Conservation (phyloP, 2,888 invertebrate genomes). For the Anorthoa munda region DNA sequence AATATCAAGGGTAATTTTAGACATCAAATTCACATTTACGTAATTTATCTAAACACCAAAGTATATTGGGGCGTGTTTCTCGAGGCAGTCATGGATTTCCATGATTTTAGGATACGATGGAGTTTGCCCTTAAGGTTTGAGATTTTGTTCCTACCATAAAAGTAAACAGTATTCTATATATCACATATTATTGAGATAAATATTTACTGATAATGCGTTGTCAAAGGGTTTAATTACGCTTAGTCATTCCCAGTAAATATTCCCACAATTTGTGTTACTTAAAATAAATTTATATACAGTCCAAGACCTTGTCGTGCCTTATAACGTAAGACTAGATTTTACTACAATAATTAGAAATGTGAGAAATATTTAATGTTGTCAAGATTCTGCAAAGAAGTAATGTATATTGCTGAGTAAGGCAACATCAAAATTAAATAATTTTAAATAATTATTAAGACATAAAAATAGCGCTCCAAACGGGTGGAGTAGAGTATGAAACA, state of each 20-base stretch:
- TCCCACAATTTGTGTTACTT: constrained; percentile 82
- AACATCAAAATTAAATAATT: constrained; percentile 75
- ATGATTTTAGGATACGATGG: constrained; percentile 73
- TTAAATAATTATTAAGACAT: constrained; percentile 70
- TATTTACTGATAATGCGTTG: constrained; percentile 80
- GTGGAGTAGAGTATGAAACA: constrained; percentile 69
- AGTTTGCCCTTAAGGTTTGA: constrained; percentile 80
- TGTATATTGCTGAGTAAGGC: constrained; percentile 74
- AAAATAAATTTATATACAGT: constrained; percentile 86
- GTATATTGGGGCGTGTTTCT: constrained; percentile 79
- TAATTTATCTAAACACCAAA: constrained; percentile 78
- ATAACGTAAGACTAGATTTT: constrained; percentile 90
- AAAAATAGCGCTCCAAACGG: constrained; percentile 69
- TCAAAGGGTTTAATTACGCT: constrained; percentile 63
- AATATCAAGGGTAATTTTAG: constrained; percentile 78
- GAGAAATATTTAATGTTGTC: constrained; percentile 79
- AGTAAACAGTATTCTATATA: constrained; percentile 84
- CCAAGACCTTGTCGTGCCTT: constrained; percentile 86
- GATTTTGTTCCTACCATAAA: constrained; percentile 85
- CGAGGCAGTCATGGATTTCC: constrained; percentile 73
- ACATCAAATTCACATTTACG: constrained; percentile 81
- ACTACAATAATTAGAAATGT: constrained; percentile 86
- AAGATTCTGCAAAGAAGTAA: constrained; percentile 71
- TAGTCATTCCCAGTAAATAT: constrained; percentile 80
- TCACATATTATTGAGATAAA: constrained; percentile 86